Conservation (phyloP, 2,113 vertebrate genomes). For the Emberiza fucata region DNA sequence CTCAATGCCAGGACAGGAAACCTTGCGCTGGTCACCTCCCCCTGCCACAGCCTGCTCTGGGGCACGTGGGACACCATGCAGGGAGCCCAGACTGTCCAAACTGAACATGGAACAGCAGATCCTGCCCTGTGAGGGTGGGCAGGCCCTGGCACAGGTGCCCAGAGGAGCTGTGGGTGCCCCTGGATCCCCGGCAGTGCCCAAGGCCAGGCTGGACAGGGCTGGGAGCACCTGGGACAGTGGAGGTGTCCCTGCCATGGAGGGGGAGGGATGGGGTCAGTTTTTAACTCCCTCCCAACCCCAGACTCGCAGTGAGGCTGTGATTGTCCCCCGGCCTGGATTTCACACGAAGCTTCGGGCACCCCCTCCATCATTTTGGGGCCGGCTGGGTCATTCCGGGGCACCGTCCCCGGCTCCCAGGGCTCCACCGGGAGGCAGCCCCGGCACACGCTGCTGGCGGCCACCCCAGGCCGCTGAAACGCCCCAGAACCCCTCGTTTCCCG, state of each 20-base stretch:
- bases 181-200: not conserved
- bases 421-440: not conserved
- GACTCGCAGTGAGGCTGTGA: not conserved
- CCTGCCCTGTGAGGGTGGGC: fast-evolving
- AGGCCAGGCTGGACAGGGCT: fast-evolving
- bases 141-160: not conserved
- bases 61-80: fast-evolving
- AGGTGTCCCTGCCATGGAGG: not conserved
- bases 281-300: not conserved
- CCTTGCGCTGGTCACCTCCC: not conserved
- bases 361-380: not conserved
- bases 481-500: fast-evolving
- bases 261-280: not conserved
- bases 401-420: not conserved
- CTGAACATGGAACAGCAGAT: fast-evolving
- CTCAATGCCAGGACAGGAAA: not conserved
- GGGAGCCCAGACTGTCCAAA: not conserved
- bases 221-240: not conserved
- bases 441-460: not conserved
- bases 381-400: not conserved
- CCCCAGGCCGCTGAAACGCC: fast-evolving
- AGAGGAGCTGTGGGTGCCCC: not conserved
- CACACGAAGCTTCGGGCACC: not conserved
- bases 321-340: fast-evolving
- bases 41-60: not conserved